Conservation (phyloP, 92 coral and sea anemone genomes). For the Parazoanthus darwini region DNA sequence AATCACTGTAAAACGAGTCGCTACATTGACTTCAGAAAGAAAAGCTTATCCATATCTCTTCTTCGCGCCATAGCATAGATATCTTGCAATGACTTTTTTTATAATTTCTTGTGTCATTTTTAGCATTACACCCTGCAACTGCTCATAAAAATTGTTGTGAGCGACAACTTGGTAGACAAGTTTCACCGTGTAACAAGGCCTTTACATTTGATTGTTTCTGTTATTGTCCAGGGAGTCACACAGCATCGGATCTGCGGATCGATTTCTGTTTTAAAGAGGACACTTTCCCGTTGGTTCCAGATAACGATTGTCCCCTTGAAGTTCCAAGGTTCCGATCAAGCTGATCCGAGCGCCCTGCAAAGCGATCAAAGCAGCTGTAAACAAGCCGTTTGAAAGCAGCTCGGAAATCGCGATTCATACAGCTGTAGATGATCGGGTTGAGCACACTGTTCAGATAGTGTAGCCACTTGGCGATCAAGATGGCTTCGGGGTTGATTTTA, state of each 20-base stretch:
- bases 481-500: conserved; percentile 50
- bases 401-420: conserved; percentile 75
- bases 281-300: conserved; percentile 6
- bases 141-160: background rate
- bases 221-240: background rate
- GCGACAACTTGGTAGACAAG: no score
- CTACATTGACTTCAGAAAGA: no score
- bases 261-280: conserved; percentile 20
- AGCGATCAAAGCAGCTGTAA: background rate
- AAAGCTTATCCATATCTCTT: no score
- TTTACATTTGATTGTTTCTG: background rate
- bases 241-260: background rate
- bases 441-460: conserved; percentile 76
- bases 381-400: conserved; percentile 66
- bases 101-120: no score
- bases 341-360: conserved; percentile 10
- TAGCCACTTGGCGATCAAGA: conserved; percentile 79
- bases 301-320: background rate
- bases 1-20: no score
- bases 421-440: conserved; percentile 79
- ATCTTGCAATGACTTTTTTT: no score
- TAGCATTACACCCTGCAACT: background rate
- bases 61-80: no score
- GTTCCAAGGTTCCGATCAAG: conserved; percentile 26
- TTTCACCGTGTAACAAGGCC: background rate